Base-by-base conservation (phyloP, 2,113 vertebrate species). In the Elgaria multicarinata region DNA sequence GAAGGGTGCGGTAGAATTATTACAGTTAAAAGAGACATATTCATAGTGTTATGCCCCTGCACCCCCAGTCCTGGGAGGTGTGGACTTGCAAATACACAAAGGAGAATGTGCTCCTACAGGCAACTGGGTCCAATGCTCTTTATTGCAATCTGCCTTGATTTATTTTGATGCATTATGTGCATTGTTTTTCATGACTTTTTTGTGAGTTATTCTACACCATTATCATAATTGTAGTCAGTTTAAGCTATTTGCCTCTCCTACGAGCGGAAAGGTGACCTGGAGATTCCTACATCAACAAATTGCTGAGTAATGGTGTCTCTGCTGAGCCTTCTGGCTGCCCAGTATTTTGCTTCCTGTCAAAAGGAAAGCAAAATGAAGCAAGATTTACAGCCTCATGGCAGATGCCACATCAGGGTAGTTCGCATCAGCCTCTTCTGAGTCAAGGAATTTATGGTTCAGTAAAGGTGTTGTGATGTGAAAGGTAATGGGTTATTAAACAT, bases 401-500 rank as follows among this genome's bases (percentile, higher is more conserved):
- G 28, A 55, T 13, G 14, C 28, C 46, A 2, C 14, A 72, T 12
- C 5, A 53, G 6, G 16, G 46, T 22, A 6, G 16, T 28, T 82
- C 0, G 22, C 66, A 0, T n/a, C 4, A 4, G 4, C 5, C 6
- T 18, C 1, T 66, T 46, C 6, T 44, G 28, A 75, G 33, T n/a
- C n/a, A n/a, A n/a, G n/a, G n/a, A n/a, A n/a, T 62, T 42, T 39
- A 0, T 74, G 72, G 55, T 5, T n/a, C n/a, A 46, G 44, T 69
- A 18, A 46, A 0, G 0, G 1, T 39, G 0, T 69, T 20, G 55
- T 79, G 42, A 53, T 67, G 39, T 50, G 62, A 67, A 20, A 87
- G 22, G 20, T 28, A 26, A 28, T 80, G 44, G 6, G 6, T 64
- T n/a, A 46, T 66, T 67, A 66, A 66, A 39, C 74, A 28, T 33